A percentile compares a stretch with the other conserved stretches of the same genome.
Evolutionary conservation across 2,888 invertebrate species (phyloP).

Genomic region (Eumerus sabulonum): DNA sequence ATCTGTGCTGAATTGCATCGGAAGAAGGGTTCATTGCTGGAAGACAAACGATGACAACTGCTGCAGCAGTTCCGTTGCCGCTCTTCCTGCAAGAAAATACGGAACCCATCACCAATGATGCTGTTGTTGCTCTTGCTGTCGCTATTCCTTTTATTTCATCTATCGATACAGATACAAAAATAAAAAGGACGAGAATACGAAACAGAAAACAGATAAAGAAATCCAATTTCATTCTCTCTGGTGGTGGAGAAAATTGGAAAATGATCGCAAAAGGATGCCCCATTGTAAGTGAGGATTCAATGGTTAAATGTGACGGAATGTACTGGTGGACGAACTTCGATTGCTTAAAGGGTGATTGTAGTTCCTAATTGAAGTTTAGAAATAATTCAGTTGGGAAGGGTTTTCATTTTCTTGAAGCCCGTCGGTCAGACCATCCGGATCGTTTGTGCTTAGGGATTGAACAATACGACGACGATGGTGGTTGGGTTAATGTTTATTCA

Average conservation of each 20-base stretch:
- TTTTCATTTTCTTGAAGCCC: conserved; percentile 19
- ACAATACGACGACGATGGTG: background rate
- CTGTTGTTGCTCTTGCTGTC: too few species aligned
- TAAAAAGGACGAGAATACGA: too few species aligned
- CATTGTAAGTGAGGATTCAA: conserved; percentile 62
- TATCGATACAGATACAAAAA: background rate
- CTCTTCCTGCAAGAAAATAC: conserved; percentile 14
- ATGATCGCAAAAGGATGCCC: conserved; percentile 64
- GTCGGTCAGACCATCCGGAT: too few species aligned
- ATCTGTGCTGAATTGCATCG: conserved; percentile 56
- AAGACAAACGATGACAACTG: conserved; percentile 67
- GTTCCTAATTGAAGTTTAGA: conserved; percentile 65
- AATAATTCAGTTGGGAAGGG: conserved; percentile 52
- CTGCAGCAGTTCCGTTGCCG: conserved; percentile 19
- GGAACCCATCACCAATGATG: conserved; percentile 7
- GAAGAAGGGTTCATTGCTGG: conserved; percentile 50
- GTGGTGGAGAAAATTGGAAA: conserved; percentile 68
- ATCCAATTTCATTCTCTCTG: conserved; percentile 68
- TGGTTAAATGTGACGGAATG: conserved; percentile 64
- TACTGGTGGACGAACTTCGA: conserved; percentile 30
- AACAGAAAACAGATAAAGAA: conserved; percentile 32
- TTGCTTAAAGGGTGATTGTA: conserved; percentile 64
- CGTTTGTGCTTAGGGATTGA: too few species aligned
- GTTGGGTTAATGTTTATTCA: conserved; percentile 47
- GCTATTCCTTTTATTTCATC: too few species aligned